Conservation (phyloP, 1,140 invertebrate genomes). For the Heliothis subflexa region DNA sequence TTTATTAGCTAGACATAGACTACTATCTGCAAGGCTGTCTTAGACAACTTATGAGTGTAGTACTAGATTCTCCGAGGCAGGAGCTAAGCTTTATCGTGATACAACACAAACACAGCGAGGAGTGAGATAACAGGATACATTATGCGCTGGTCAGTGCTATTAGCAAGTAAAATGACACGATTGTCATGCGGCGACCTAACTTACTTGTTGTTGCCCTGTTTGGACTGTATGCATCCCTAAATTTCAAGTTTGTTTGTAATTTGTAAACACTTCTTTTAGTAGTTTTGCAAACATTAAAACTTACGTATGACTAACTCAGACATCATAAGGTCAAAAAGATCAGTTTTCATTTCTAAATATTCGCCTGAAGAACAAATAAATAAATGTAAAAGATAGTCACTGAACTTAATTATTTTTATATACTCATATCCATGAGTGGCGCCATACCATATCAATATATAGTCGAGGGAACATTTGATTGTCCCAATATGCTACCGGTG, state of each 20-base stretch:
- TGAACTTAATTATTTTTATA: no score
- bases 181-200: constrained; percentile 56
- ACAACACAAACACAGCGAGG: constrained; percentile 42
- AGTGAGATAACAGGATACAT: constrained; percentile 49
- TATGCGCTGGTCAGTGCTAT: constrained; percentile 52
- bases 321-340: neutral
- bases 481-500: neutral
- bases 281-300: no score
- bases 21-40: neutral
- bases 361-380: no score
- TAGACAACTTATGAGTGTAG: neutral
- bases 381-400: no score
- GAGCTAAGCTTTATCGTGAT: constrained; percentile 25
- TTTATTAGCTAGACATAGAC: neutral
- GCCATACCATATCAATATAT: no score
- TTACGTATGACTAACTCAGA: no score
- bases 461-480: no score
- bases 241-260: neutral
- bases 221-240: constrained; percentile 20
- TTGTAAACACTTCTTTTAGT: neutral
- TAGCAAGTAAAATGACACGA: constrained; percentile 64
- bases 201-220: constrained; percentile 38
- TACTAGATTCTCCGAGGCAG: neutral
- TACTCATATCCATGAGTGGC: no score
- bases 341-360: neutral